phyloP scores from a whole-genome alignment of 2,888 invertebrate species.

The Lasioglossum marginatum region DNA sequence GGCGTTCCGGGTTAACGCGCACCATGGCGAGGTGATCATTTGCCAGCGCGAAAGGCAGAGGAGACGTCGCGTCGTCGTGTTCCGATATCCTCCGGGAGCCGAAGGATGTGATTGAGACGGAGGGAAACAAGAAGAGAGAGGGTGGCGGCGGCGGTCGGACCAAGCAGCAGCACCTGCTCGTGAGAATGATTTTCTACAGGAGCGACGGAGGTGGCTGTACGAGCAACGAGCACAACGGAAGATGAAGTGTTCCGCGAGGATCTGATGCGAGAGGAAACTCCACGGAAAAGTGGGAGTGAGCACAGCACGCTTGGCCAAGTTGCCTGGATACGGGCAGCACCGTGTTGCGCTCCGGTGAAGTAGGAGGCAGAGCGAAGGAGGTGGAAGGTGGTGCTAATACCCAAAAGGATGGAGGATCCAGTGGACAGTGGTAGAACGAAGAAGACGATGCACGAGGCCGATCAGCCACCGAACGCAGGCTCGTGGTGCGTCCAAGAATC shows the following conservation, averaged over 20 bases:
- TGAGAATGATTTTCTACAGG: slow-evolving; percentile 40
- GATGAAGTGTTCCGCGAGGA: slow-evolving; percentile 28
- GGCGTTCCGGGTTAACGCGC: slow-evolving; percentile 1
- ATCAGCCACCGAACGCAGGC: slow-evolving; percentile 56
- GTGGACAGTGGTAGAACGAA: slow-evolving; percentile 66
- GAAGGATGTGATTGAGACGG: slow-evolving; percentile 27
- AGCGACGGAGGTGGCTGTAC: slow-evolving; percentile 5
- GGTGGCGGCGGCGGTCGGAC: neutral
- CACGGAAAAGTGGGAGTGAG: slow-evolving; percentile 57
- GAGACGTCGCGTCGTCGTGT: slow-evolving; percentile 2
- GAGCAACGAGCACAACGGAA: slow-evolving; percentile 28
- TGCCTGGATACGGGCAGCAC: slow-evolving; percentile 72
- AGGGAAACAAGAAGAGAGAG: neutral
- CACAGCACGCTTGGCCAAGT: slow-evolving; percentile 69
- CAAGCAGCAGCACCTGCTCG: slow-evolving; percentile 4
- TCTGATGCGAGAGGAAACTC: slow-evolving; percentile 43
- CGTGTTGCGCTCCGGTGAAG: slow-evolving; percentile 74
- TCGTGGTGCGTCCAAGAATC: slow-evolving; percentile 60
- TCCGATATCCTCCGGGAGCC: neutral
- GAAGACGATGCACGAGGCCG: slow-evolving; percentile 65
- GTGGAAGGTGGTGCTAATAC: slow-evolving; percentile 65
- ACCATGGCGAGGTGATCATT: slow-evolving; percentile 18
- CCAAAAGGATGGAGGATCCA: slow-evolving; percentile 63
- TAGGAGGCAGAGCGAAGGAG: slow-evolving; percentile 63
- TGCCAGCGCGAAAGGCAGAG: neutral